Base-by-base conservation (phyloP, 1,140 invertebrate genomes). In the Drosophila grimshawi region DNA sequence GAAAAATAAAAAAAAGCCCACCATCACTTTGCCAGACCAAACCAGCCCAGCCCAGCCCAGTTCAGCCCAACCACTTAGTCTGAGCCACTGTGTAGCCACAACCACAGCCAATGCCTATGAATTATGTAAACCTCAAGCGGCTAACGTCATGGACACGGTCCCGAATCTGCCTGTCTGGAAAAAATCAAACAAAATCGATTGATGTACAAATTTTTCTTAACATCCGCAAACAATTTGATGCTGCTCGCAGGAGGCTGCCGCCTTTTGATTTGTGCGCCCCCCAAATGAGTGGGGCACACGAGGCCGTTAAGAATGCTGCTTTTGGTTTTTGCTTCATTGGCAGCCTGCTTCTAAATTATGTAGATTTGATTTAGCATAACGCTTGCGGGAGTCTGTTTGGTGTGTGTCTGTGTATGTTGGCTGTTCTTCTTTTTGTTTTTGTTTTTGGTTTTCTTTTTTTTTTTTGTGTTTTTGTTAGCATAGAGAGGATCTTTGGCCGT, bases 301-400 rank as follows among this genome's bases (percentile, higher is more conserved):
- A 45, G 68, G 45, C 5, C 1, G 53, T 53, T 29, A 43, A 11
- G 8, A 55, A n/a, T 76, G 62, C 30, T 57, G 8, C 3, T n/a
- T 43, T 43, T 56, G 65, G 32, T 27, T 63, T n/a, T 43, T 8
- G 64, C 80, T 65, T 60, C 78, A 65, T 85, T 80, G 81, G 48
- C 81, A 67, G 83, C 80, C 80, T 80, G 66, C 80, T 85, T 71
- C 85, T 88, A 90, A 88, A 88, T 88, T 89, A 88, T 88, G 85
- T 88, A 88, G 85, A 88, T 88, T 89, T 88, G 80, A 85, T 88
- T 88, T 89, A 88, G 80, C 85, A 88, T 88, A 85, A 88, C 89
- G 79, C 82, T 57, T 48, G 53, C 29, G 33, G 29, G 37, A 41
- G 52, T 48, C 37, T 7, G 62, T 37, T 19, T 19, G 19, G 48